Evolutionary conservation across 2,888 invertebrate species (phyloP).

Genomic region (Catocala nupta): DNA sequence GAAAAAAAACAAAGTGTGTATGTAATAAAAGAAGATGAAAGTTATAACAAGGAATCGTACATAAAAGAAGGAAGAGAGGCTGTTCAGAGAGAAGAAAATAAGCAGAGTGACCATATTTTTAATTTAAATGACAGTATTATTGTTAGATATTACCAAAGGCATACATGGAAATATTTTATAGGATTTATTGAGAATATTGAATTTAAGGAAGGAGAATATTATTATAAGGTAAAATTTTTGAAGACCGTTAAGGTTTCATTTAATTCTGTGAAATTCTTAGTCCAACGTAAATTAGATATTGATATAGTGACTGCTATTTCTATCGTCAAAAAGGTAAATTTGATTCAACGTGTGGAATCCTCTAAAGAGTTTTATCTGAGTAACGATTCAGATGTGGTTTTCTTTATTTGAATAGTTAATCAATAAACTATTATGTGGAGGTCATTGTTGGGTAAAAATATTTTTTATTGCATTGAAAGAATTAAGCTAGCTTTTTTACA

Average conservation of each 20-base stretch:
- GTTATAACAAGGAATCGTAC: conserved; percentile 1
- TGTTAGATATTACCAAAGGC: conserved; percentile 14
- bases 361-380: conserved; percentile 22
- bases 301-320: conserved; percentile 19
- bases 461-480: too few species aligned
- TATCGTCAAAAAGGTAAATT: conserved; percentile 19
- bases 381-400: conserved; percentile 11
- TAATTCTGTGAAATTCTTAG: conserved; percentile 14
- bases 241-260: conserved; percentile 19
- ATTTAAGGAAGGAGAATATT: conserved; percentile 13
- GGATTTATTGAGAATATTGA: conserved; percentile 18
- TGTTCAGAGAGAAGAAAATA: conserved; percentile 7
- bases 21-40: background rate
- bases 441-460: too few species aligned
- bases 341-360: conserved; percentile 10
- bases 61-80: conserved; percentile 5
- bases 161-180: conserved; percentile 19
- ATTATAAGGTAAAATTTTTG: conserved; percentile 16
- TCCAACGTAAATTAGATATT: conserved; percentile 20
- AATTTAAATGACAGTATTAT: conserved; percentile 4
- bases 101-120: conserved; percentile 6
- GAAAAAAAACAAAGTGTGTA: background rate
- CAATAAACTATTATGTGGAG: too few species aligned
- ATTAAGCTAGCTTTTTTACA: too few species aligned
- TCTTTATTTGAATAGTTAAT: conserved; percentile 1